phyloP scores from a whole-genome alignment of 2,113 vertebrate species.

The Sylvia atricapilla region DNA sequence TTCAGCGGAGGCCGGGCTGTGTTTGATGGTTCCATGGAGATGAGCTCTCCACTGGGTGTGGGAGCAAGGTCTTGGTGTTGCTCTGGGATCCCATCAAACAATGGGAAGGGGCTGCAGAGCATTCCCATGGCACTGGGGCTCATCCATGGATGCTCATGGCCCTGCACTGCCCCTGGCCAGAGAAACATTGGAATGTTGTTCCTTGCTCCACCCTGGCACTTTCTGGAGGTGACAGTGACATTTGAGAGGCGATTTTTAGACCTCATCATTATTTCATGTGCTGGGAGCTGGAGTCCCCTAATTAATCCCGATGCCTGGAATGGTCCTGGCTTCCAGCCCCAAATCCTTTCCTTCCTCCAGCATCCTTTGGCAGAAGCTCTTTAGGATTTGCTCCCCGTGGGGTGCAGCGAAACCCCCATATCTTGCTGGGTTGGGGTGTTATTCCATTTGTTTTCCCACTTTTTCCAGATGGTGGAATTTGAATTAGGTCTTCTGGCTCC shows the following conservation, averaged over 20 bases:
- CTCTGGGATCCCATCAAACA: background rate
- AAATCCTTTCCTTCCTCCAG: background rate
- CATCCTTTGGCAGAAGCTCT: background rate
- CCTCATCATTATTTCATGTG: background rate
- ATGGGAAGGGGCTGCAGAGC: background rate
- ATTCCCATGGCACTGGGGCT: background rate
- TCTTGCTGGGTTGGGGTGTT: background rate
- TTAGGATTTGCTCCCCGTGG: accelerated
- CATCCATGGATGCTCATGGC: accelerated
- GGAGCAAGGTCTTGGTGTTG: background rate
- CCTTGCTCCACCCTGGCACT: background rate
- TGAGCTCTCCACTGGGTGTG: accelerated
- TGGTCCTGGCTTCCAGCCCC: background rate
- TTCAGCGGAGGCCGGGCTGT: background rate
- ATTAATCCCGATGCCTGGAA: background rate
- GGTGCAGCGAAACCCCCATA: background rate
- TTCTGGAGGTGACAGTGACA: background rate
- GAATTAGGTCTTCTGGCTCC: background rate
- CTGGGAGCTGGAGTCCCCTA: background rate
- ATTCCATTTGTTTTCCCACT: background rate
- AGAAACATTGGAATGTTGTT: background rate
- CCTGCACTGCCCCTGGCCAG: too few species aligned
- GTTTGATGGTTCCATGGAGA: background rate
- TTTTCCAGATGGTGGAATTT: background rate
- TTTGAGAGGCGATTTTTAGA: background rate